These are phyloP conservation scores for Formicarius rufipectus DNA, from an alignment of 2,113 vertebrate species.

Conservation along the genomic window DNA sequence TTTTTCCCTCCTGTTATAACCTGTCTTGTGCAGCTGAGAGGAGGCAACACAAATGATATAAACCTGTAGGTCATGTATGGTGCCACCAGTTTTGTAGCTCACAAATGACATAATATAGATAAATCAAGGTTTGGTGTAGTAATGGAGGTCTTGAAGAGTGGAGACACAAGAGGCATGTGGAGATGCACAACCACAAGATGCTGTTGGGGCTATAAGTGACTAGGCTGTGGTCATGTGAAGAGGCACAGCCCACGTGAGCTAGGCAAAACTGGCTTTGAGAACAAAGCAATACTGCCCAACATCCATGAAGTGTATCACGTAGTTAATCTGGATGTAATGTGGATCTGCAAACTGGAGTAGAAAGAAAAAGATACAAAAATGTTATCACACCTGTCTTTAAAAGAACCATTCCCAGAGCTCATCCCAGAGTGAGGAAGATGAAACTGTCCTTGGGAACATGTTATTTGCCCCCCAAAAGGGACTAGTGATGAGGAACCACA, in stretches of 20 bases:
- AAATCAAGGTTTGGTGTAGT: background rate
- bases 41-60: background rate
- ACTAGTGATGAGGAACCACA: background rate
- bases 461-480: background rate
- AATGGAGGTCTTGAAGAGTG: fast-evolving
- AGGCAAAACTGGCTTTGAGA: background rate
- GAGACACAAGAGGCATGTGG: fast-evolving
- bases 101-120: fast-evolving
- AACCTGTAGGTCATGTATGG: background rate
- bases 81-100: background rate
- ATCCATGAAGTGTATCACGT: fast-evolving
- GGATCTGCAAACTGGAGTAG: background rate
- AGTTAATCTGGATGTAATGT: background rate
- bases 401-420: background rate
- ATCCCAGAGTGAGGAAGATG: background rate
- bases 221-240: fast-evolving
- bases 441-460: fast-evolving
- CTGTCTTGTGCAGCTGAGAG: background rate
- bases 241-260: background rate
- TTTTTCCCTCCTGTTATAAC: background rate
- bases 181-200: background rate
- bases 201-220: fast-evolving
- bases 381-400: fast-evolving
- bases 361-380: background rate
- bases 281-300: background rate